Base-by-base conservation (phyloP, 2,888 invertebrate species). In the Troides oblongomaculatus region DNA sequence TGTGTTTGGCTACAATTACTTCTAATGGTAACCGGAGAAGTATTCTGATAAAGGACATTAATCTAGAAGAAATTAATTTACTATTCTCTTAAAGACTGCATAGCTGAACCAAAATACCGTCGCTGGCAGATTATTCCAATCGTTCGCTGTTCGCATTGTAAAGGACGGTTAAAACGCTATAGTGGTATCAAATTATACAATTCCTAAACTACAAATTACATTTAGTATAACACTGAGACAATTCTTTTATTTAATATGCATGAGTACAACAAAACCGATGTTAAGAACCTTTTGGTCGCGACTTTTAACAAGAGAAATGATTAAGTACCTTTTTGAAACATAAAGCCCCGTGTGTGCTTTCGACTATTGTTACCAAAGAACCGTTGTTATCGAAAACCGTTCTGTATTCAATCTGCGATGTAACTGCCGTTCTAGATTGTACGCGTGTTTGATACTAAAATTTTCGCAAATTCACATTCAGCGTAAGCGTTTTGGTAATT, bases 341-440 rank as follows among this genome's bases (percentile, higher is more conserved):
- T 18, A 17, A 14, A 14, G 50, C 18, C 17, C 14, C 14, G 30
- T 12, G 64, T 12, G 36, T 46, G 18, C 30, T 14, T n/a, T 59
- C 43, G 30, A 65, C 25, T 65, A 14, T 30, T 53, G 60, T 66
- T 66, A 60, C 36, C n/a, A 10, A 39, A 39, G 39, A 50, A 65
- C 23, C 58, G 12, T 30, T 53, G 60, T 66, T 66, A 60, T n/a
- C n/a, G 56, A 60, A 65, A 69, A 64, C 30, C 43, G 46, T 57
- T 69, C 2, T 21, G 46, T 65, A 61, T 61, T 69, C 60, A 56
- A 64, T 64, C 10, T 64, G 30, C 60, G 64, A 64, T 21, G 43
- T 64, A 64, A 64, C 64, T 43, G 25, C 23, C 57, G 69, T 43
- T 69, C 57, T 43, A 61, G 18, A 56, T 69, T 57, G 46, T 23